Evolutionary conservation across 2,888 invertebrate genomes (phyloP), one percentile per base, ranked within the genome.

Genomic region (Gandaritis pyraliata): DNA sequence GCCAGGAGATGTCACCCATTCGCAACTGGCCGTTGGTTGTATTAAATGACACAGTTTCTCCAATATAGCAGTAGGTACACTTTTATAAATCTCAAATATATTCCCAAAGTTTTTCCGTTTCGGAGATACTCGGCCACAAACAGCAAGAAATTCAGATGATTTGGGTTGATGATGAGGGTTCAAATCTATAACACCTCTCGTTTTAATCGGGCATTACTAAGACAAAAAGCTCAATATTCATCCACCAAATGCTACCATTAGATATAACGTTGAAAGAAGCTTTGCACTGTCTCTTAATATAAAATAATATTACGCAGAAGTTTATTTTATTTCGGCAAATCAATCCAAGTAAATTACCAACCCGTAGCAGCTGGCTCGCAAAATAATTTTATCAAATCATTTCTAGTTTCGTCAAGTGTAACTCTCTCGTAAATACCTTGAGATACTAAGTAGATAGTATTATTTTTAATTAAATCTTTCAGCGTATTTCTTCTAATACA

Each of bases 391-490:
- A 74, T 70, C 71, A 73, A 76, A 78, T 76, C 71, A 75, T 77
- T 68, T 75, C 69, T 68, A 74, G 71, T 68, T 76, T 69, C 75
- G 73, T 78, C 74, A 77, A 78, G 72, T 77, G 75, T 78, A 74
- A 75, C 73, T 76, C 66, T 70, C 61, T 74, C 73, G 73, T 78
- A 77, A 79, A 76, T 78, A 76, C 61, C 70, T 64, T 59, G 61
- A 74, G 68, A 72, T 64, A 71, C 61, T 70, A n/a, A n/a, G n/a
- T n/a, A 73, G 75, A 75, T 74, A 70, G 69, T 29, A 16, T 33
- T 53, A 30, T 52, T 77, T 81, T 80, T 81, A 82, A 83, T 83
- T 82, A 82, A 81, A 72, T 68, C 72, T 59, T 61, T 48, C 51
- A 45, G 49, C 58, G 54, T 61, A n/a, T 6, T 13, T 30, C n/a